Percentiles rank a stretch among this genome's conserved stretches.
Evolutionary conservation across 2,888 invertebrate species (phyloP).

Genomic region (Matsumyia berberina): DNA sequence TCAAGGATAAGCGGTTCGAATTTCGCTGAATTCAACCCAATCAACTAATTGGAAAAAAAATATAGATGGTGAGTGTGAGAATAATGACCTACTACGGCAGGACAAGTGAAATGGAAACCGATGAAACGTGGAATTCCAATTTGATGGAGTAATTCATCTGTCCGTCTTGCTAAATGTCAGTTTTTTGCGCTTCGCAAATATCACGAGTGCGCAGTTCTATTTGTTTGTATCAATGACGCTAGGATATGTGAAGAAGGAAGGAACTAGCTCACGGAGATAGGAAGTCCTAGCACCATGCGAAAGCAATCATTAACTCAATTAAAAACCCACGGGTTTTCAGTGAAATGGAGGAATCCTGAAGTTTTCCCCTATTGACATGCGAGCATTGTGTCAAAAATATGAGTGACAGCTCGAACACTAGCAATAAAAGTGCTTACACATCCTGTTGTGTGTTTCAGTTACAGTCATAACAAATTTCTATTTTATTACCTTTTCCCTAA

Average conservation of each 20-base stretch:
- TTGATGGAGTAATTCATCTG: not conserved
- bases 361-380: not conserved
- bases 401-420: not conserved
- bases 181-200: not conserved
- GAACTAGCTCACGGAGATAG: too few relatives aligned
- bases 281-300: too few relatives aligned
- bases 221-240: not conserved
- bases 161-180: not conserved
- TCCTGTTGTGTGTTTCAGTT: not conserved
- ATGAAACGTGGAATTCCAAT: not conserved
- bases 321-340: not conserved
- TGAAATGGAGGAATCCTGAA: not conserved
- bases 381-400: not conserved
- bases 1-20: slow-evolving; percentile 28
- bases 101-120: not conserved
- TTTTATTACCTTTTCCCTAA: slow-evolving; percentile 11
- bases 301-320: not conserved
- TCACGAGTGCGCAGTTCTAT: not conserved
- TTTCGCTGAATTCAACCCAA: slow-evolving; percentile 54
- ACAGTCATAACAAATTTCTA: not conserved
- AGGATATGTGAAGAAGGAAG: not conserved
- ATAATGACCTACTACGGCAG: not conserved
- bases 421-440: slow-evolving; percentile 5
- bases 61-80: not conserved
- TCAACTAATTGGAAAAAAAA: slow-evolving; percentile 62